Base-by-base conservation (phyloP, 2,888 invertebrate species). In the Drosophila nr. perissopoda region DNA sequence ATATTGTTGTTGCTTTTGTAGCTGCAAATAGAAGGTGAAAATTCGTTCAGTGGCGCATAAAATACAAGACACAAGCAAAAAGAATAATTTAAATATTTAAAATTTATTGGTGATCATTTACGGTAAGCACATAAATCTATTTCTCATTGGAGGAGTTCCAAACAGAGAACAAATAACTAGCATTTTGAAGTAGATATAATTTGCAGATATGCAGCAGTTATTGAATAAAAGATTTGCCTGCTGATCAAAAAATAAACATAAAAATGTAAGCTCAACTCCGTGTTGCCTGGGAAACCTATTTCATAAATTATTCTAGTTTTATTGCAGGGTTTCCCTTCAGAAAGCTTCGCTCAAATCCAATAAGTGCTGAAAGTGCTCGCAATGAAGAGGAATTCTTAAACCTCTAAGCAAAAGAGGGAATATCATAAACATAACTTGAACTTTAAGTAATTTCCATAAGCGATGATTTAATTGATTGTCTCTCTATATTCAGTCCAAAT, bases 131-230 rank as follows among this genome's bases (percentile, higher is more conserved):
- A 46, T 53, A 61, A 48, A 65, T 81, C 46, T 7, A 7, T 2
- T 21, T 5, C 21, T 42, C 11, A 21, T 42, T 42, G 10, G 6
- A 33, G 1, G 4, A 40, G 7, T 3, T 27, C 51, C 48, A n/a
- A 51, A 31, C 13, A 11, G 1, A 49, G 25, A 57, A 31, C 18
- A 38, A 36, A 62, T 58, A 72, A 46, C 34, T 25, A 42, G 64
- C 40, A 64, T 58, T 36, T 64, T 49, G 18, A 54, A 61, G 49
- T 46, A 40, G 56, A 42, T 36, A 53, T 64, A 68, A 90, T 76
- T 79, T 90, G 75, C 75, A 83, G 89, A 90, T 87, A 76, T 59
- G 66, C 11, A 61, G 72, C 73, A 73, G 64, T 77, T 79, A 74
- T 8, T 46, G 7, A 10, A 8, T n/a, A 40, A 4, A 40, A 4